Evolutionary conservation across 2,113 vertebrate species (phyloP), one percentile per base, ranked within the genome.

Genomic region (Regulus satrapa): DNA sequence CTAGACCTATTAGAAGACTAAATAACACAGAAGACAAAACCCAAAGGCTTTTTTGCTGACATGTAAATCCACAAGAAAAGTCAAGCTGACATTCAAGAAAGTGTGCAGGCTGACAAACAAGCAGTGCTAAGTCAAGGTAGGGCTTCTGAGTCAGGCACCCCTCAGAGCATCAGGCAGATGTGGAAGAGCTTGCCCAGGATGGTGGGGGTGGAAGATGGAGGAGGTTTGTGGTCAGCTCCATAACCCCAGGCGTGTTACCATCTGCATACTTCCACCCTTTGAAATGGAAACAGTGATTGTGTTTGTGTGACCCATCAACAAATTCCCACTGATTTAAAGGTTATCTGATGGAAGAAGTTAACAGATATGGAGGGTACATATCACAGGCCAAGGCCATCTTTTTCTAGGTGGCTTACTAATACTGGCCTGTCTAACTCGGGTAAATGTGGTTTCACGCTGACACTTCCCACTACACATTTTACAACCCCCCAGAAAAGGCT

Each of bases 341-440:
- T 86, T 59, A 82, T 74, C 43, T 46, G 66, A 71, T 63, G 91
- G 87, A 95, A 94, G 51, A 88, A 85, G 31, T 79, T 88, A 87
- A 68, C 43, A 71, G 58, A 41, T 19, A 25, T 4, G 28, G 49
- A 66, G 8, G 32, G 34, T n/a, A 82, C 14, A 0, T 25, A 62
- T 17, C 29, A 32, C 13, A 48, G 48, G 41, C 43, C 85, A 85
- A 77, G 74, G 32, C 28, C 19, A 38, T 15, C 24, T 78, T 82
- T 77, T 61, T 64, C 43, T 58, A 41, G 34, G 12, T 76, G 24
- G 38, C 62, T 97, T 91, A 91, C 51, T 84, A 71, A 96, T 29
- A 84, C 14, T 36, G 68, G 59, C 63, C 54, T 80, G 49, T 51
- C 29, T 32, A 63, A 52, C 17, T 45, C 3, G 0, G 24, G n/a